Evolutionary conservation across 1,140 invertebrate species (phyloP).

Genomic region (Pantala flavescens): DNA sequence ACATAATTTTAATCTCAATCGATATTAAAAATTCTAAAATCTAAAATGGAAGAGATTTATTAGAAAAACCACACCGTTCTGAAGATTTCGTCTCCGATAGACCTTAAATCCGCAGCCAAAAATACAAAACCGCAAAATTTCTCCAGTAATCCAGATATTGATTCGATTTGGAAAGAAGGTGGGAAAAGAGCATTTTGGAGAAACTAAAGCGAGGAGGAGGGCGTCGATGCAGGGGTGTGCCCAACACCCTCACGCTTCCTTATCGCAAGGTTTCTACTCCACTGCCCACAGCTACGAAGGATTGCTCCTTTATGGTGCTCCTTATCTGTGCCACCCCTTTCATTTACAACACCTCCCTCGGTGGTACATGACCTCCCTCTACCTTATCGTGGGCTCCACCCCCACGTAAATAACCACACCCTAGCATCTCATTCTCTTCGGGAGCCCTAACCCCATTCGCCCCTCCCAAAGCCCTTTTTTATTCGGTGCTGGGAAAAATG

Average conservation of each 20-base stretch:
- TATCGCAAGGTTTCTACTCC: slow-evolving; percentile 3
- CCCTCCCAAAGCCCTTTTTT: no score
- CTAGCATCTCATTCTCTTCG: no score
- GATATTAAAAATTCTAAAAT: no score
- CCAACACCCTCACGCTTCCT: neutral
- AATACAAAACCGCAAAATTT: no score
- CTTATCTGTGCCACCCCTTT: neutral
- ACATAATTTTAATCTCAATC: no score
- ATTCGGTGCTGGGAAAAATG: no score
- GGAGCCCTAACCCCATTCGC: no score
- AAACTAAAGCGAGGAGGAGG: neutral
- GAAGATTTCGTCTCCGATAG: no score
- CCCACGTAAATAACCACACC: slow-evolving; percentile 25
- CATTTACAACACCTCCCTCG: neutral
- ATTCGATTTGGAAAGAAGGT: neutral
- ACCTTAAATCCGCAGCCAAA: no score
- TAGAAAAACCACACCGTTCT: no score
- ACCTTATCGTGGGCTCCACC: slow-evolving; percentile 25
- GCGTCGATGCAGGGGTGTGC: neutral
- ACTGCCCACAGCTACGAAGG: neutral
- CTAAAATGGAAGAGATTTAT: no score
- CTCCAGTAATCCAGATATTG: no score
- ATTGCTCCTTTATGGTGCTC: neutral
- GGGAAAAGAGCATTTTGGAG: neutral
- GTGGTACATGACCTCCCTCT: slow-evolving; percentile 20